A percentile compares a stretch with the other conserved stretches of the same genome.
Evolutionary conservation across 2,797 vertebrate species (phyloP).

Genomic region (Selene dorsalis): DNA sequence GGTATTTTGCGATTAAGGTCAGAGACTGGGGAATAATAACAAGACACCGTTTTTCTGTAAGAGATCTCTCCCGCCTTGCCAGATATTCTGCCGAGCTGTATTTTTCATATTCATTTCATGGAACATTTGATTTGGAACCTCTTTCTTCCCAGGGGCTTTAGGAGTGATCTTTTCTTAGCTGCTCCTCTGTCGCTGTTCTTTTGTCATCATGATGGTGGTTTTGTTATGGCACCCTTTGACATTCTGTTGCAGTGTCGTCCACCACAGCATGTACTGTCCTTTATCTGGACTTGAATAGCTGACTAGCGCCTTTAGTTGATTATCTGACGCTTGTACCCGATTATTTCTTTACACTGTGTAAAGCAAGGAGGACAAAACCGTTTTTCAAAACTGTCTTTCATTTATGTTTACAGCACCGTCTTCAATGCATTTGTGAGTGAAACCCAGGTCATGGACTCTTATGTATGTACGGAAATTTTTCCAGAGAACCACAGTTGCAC

Average conservation of each 20-base stretch:
- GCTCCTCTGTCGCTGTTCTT: constrained; percentile 69
- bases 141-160: constrained; percentile 64
- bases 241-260: constrained; percentile 60
- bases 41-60: constrained; percentile 61
- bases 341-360: constrained; percentile 11
- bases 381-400: constrained; percentile 20
- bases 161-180: constrained; percentile 63
- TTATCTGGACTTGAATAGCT: constrained; percentile 59
- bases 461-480: constrained; percentile 1
- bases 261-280: constrained; percentile 57
- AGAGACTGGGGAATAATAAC: constrained; percentile 69
- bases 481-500: constrained; percentile 8
- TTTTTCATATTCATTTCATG: constrained; percentile 86
- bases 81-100: constrained; percentile 70
- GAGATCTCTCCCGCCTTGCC: constrained; percentile 63
- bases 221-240: constrained; percentile 74
- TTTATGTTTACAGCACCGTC: constrained; percentile 3
- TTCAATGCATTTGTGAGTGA: constrained; percentile 27
- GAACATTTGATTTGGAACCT: constrained; percentile 81
- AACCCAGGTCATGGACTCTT: constrained; percentile 3
- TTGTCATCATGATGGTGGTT: constrained; percentile 73
- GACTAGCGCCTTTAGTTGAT: constrained; percentile 63
- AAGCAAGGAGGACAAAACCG: constrained; percentile 10
- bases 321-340: constrained; percentile 32
- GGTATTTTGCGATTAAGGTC: constrained; percentile 80